Percentiles rank a stretch among this genome's conserved stretches.
Evolutionary conservation across 2,797 vertebrate genomes (phyloP).

Genomic region (Pipistrellus kuhlii): DNA sequence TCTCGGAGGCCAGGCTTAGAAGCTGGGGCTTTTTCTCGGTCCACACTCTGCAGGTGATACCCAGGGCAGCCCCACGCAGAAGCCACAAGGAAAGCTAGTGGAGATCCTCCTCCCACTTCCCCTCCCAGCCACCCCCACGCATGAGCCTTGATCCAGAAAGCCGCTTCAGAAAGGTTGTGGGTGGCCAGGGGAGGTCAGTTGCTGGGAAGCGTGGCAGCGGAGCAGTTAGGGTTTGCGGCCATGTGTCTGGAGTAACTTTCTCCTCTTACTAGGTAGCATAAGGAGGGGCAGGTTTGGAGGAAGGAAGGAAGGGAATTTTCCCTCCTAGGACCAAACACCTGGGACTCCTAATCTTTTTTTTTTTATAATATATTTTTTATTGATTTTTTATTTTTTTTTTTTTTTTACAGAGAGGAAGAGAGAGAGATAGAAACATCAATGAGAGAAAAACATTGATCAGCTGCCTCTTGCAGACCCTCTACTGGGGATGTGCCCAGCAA

Average conservation of each 20-base stretch:
- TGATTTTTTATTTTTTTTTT: too few species aligned
- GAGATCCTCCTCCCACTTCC: background rate
- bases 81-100: constrained; percentile 1
- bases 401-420: too few species aligned
- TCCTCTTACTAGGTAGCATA: background rate
- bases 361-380: too few species aligned
- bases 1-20: background rate
- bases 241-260: background rate
- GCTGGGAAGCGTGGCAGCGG: background rate
- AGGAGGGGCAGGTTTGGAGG: background rate
- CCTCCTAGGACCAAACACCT: background rate
- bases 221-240: background rate
- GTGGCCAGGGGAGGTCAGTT: background rate
- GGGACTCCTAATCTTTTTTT: too few species aligned
- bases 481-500: too few species aligned
- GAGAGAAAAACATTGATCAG: too few species aligned
- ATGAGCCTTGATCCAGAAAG: constrained; percentile 44
- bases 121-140: background rate
- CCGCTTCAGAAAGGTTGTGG: constrained; percentile 5
- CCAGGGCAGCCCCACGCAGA: background rate
- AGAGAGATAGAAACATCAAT: too few species aligned
- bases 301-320: background rate
- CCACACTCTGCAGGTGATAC: constrained; percentile 24
- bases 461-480: too few species aligned
- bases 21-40: background rate